Conservation (phyloP, 1,140 invertebrate genomes). For the Orchesella cincta region DNA sequence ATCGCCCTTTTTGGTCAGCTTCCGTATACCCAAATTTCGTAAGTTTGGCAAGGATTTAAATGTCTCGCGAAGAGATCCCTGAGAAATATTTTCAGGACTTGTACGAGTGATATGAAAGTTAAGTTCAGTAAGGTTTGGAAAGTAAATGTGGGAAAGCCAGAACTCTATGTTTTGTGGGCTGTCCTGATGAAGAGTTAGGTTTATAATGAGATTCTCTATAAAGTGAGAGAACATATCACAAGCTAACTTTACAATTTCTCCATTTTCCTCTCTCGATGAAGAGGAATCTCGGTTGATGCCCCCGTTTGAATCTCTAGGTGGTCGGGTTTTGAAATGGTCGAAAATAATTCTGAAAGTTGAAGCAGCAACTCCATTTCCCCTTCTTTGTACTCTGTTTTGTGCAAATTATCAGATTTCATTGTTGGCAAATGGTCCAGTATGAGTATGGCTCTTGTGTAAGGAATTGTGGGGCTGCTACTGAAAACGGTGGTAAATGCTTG, state of each 20-base stretch:
- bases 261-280: background rate
- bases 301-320: background rate
- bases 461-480: background rate
- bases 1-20: constrained; percentile 13
- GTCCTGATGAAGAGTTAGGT: constrained; percentile 5
- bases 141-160: background rate
- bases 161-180: background rate
- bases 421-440: constrained; percentile 9
- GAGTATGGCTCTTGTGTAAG: background rate
- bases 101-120: constrained; percentile 13
- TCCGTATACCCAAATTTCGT: background rate
- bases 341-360: background rate
- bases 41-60: background rate
- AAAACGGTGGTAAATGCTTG: background rate
- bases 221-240: background rate
- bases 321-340: background rate
- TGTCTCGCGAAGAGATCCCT: background rate
- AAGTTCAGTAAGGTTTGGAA: background rate
- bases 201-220: constrained; percentile 9
- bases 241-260: background rate
- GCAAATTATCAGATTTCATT: background rate
- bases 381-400: background rate
- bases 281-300: background rate
- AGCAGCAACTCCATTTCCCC: constrained; percentile 1
- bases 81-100: background rate